Base-by-base conservation (phyloP, 2,888 invertebrate species). In the Helicoverpa assulta region DNA sequence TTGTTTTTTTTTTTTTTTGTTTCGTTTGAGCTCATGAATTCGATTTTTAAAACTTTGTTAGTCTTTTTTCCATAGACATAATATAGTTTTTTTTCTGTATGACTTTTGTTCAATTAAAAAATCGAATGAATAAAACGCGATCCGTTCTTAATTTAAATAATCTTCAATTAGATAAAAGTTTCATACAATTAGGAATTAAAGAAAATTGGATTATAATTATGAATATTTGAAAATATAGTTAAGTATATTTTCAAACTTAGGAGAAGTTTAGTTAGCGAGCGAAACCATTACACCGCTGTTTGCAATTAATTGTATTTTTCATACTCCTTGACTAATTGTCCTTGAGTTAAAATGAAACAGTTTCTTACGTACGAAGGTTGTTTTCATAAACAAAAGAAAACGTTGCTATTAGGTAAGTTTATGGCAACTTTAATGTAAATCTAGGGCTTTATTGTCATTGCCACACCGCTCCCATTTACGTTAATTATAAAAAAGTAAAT, bases 261-360 rank as follows among this genome's bases (percentile, higher is more conserved):
- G 19, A 18, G 1, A 21, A 21, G 21, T 21, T 21, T 21, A 59
- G 55, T 63, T 56, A 10, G 26, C 56, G 59, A 75, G 70, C 54
- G 43, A 52, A 62, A 26, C 53, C 19, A 14, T 55, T 10, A 8
- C 10, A n/a, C n/a, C 19, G 18, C 40, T 19, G 16, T 1, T 57
- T 64, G 33, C 26, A 64, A 71, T 76, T 66, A 67, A 64, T 76
- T 66, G 3, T 54, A 59, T 68, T 78, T 78, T 79, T 76, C 66
- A 67, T 60, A 82, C 52, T 62, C 63, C 58, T 76, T 76, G 63
- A 66, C 59, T 70, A 75, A 74, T 73, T 56, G 63, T 71, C 81
- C 81, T 84, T 78, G 76, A 70, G 66, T 70, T 67, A 68, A 62
- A 64, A 52, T 74, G 69, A 84, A 84, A 80, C 66, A 68, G 73